A percentile compares a stretch with the other conserved stretches of the same genome.
Evolutionary conservation across 2,797 vertebrate genomes (phyloP).

Genomic region (Hippocampus kuda): DNA sequence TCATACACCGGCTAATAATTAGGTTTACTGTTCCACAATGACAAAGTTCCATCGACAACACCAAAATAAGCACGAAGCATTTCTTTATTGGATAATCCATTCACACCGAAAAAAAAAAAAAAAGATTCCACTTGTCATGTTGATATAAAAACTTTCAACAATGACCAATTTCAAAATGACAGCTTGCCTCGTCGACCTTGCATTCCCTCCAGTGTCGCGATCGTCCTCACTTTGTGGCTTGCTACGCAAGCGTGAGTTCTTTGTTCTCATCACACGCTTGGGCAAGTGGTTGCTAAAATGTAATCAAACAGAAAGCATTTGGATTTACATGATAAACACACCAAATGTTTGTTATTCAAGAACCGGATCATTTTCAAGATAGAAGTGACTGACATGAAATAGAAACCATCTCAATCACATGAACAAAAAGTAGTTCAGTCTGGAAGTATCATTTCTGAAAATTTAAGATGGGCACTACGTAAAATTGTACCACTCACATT

Average conservation of each 20-base stretch:
- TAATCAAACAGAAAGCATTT: not conserved
- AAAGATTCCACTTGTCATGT: not conserved
- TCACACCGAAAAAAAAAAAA: not conserved
- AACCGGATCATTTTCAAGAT: not conserved
- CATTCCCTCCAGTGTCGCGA: not conserved
- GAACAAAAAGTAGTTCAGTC: no score
- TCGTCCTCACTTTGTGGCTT: not conserved
- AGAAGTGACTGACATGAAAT: not conserved
- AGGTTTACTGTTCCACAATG: not conserved
- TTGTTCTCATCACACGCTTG: not conserved
- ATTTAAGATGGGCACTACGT: not conserved
- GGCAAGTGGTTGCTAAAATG: not conserved
- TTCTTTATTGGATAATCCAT: not conserved
- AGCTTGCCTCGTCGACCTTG: not conserved
- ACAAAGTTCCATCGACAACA: not conserved
- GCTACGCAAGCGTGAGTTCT: not conserved
- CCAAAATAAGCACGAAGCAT: not conserved
- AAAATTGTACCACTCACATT: slow-evolving; percentile 66
- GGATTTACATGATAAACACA: no score
- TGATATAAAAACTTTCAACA: no score
- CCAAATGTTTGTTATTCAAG: not conserved
- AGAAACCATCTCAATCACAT: not conserved
- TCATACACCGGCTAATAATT: slow-evolving; percentile 2
- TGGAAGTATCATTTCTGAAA: not conserved
- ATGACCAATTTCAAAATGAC: not conserved